A percentile compares a stretch with the other conserved stretches of the same genome.
Conservation (phyloP, 1,140 invertebrate genomes). For the Ceratoteleas bidentatus region DNA sequence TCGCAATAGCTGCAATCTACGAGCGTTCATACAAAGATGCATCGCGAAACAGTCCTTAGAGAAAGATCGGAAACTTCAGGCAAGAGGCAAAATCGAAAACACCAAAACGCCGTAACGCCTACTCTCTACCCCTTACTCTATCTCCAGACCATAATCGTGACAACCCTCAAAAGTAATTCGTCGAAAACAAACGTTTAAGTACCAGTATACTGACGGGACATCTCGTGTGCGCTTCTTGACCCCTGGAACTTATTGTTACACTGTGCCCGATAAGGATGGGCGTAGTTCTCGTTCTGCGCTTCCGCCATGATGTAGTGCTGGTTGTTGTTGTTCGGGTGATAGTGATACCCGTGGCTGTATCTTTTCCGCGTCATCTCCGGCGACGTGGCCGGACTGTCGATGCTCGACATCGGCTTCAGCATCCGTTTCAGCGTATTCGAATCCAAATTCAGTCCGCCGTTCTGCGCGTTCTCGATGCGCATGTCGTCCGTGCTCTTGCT, state of each 20-base stretch:
- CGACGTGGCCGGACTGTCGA: slow-evolving; percentile 92
- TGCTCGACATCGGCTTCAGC: slow-evolving; percentile 94
- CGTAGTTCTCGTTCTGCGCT: slow-evolving; percentile 78
- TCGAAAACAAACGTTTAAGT: slow-evolving; percentile 36
- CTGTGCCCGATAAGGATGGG: slow-evolving; percentile 75
- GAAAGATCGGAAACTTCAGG: slow-evolving; percentile 45
- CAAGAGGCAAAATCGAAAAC: slow-evolving; percentile 63
- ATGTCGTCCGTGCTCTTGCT: slow-evolving; percentile 95
- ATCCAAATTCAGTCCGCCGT: slow-evolving; percentile 84
- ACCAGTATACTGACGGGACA: slow-evolving; percentile 77
- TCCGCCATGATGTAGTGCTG: slow-evolving; percentile 80
- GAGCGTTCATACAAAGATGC: slow-evolving; percentile 56
- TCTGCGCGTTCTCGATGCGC: slow-evolving; percentile 83
- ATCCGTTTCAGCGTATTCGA: slow-evolving; percentile 95
- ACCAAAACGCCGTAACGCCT: slow-evolving; percentile 45
- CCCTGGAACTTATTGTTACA: slow-evolving; percentile 82
- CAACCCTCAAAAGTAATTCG: background rate
- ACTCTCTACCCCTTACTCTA: slow-evolving; percentile 29
- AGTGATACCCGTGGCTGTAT: slow-evolving; percentile 83
- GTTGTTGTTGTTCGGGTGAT: slow-evolving; percentile 81
- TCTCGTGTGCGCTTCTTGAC: slow-evolving; percentile 80
- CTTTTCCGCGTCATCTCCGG: slow-evolving; percentile 92
- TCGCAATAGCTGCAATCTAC: slow-evolving; percentile 36
- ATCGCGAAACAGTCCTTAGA: slow-evolving; percentile 39
- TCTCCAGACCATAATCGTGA: background rate